Evolutionary conservation across 2,797 vertebrate genomes (phyloP), one percentile per base, ranked within the genome.

Genomic region (Lepilemur septentrionalis): DNA sequence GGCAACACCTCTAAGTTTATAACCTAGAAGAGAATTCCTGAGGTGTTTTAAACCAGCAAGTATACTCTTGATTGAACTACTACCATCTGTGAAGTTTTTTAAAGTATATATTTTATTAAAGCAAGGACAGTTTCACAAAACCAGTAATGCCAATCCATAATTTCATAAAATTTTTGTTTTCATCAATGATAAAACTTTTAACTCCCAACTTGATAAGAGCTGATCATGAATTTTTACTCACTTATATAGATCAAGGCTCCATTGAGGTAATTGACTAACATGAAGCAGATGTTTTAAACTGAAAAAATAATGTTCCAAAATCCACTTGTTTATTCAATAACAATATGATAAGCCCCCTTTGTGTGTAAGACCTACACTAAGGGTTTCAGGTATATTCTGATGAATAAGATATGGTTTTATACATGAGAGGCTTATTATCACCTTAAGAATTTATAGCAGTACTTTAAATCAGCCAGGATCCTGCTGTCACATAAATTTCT

Each of bases 401-500:
- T 57, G 15, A 85, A 63, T 92, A 90, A 85, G 43, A 87, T 84
- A 61, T n/a, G 28, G 32, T 80, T 96, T 87, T 95, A 79, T 80
- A 55, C 65, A 73, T n/a, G 50, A 94, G 63, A 90, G n/a, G 57
- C 84, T 95, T 94, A 90, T 72, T 78, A 63, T 87, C 70, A 86
- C 70, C 57, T 84, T 67, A 76, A 87, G 78, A 94, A 91, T 94
- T 88, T 93, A 94, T 50, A 75, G 59, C 76, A 67, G 20, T 32
- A 80, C 43, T 91, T 96, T 94, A 80, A 95, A 57, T 94, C 92
- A 94, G 7, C n/a, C 65, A 50, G 63, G 43, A 65, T 38, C 81
- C 79, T 80, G 50, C 81, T 61, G 75, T 61, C 59, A 97, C 70
- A 93, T 93, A 88, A 63, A 93, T 82, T 80, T 93, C 35, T 88